phyloP scores from a whole-genome alignment of 1,140 invertebrate species.

The Scaptomyza hsui region DNA sequence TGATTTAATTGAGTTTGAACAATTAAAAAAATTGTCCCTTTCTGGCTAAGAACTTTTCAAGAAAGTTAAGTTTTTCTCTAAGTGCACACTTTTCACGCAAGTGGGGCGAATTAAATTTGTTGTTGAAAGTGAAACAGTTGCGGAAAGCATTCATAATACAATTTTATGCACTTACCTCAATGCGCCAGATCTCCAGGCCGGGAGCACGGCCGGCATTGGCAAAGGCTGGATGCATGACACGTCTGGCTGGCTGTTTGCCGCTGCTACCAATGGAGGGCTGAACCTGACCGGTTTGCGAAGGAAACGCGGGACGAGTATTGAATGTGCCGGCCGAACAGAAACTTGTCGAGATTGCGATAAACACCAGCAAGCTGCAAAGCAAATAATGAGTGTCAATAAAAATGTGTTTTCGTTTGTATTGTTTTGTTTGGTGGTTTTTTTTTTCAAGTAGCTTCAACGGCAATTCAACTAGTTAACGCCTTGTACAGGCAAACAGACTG shows the following conservation, averaged over 20 bases:
- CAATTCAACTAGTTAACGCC: conserved; percentile 13
- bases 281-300: conserved; percentile 60
- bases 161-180: conserved; percentile 85
- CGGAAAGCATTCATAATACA: background rate
- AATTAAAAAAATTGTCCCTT: no score
- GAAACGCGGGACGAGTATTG: conserved; percentile 70
- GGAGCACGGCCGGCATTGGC: conserved; percentile 86
- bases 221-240: conserved; percentile 86
- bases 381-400: conserved; percentile 17
- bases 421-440: background rate
- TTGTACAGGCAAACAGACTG: conserved; percentile 18
- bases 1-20: no score
- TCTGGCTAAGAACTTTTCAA: no score
- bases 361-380: conserved; percentile 46
- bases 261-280: conserved; percentile 50
- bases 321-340: conserved; percentile 68
- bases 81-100: background rate
- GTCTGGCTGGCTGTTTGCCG: conserved; percentile 65
- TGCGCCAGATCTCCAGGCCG: conserved; percentile 88
- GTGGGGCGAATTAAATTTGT: background rate
- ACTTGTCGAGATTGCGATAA: conserved; percentile 53
- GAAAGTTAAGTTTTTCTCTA: background rate
- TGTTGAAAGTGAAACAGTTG: background rate
- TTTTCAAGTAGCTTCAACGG: conserved; percentile 2
- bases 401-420: background rate